Conservation (phyloP, 2,113 vertebrate genomes). For the Thinocorus orbignyianus region DNA sequence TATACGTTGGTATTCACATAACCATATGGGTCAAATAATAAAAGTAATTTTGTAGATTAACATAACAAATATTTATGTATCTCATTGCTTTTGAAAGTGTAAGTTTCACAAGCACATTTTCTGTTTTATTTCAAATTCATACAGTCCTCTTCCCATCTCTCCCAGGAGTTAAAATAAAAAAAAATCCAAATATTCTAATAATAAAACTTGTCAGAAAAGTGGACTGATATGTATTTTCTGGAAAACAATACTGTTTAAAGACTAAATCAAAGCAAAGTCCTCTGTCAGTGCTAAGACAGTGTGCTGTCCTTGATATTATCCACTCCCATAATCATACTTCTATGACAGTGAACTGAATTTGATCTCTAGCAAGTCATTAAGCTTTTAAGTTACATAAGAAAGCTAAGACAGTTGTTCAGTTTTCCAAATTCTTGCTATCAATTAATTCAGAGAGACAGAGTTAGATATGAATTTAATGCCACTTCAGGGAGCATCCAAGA, state of each 20-base stretch:
- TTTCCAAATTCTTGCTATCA: background rate
- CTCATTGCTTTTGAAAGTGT: conserved; percentile 47
- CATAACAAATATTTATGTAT: conserved; percentile 44
- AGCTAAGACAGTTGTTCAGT: background rate
- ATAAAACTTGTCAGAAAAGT: conserved; percentile 21
- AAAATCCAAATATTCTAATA: conserved; percentile 20
- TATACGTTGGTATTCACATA: conserved; percentile 10
- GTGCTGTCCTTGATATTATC: background rate
- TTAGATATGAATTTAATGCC: background rate
- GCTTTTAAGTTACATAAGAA: background rate
- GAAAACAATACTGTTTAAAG: conserved; percentile 20
- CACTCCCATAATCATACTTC: background rate
- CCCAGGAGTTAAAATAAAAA: background rate
- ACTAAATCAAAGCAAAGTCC: conserved; percentile 11
- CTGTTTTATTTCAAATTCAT: conserved; percentile 29
- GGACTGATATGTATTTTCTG: background rate
- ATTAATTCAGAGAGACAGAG: background rate
- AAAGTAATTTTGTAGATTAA: conserved; percentile 38
- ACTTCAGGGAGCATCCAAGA: background rate
- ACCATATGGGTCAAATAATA: conserved; percentile 59
- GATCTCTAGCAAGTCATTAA: background rate
- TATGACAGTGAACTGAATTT: background rate
- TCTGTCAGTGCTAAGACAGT: background rate
- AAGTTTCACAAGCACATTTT: conserved; percentile 11
- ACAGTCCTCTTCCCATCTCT: background rate